Percentiles rank a stretch among this genome's conserved stretches.
Evolutionary conservation across 2,797 vertebrate genomes (phyloP).

Genomic region (Fistularia commersonii): DNA sequence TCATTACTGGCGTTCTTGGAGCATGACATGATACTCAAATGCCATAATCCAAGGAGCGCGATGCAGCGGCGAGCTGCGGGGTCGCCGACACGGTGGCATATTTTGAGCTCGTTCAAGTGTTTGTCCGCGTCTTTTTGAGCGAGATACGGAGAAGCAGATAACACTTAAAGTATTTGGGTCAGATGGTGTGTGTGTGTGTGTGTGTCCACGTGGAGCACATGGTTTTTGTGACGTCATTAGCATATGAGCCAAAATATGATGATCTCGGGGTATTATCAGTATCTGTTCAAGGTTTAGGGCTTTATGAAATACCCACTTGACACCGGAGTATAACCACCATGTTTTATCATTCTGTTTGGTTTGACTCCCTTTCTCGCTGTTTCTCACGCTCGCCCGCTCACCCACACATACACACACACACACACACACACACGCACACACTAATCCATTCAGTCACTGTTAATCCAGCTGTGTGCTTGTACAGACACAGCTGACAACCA

Average conservation of each 20-base stretch:
- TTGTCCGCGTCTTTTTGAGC: no score
- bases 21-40: slow-evolving; percentile 29
- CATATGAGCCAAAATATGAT: slow-evolving; percentile 44
- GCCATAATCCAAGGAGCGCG: slow-evolving; percentile 54
- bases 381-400: no score
- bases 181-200: no score
- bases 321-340: slow-evolving; percentile 38
- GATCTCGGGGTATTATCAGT: slow-evolving; percentile 48
- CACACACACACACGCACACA: slow-evolving; percentile 19
- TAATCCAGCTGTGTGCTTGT: slow-evolving; percentile 57
- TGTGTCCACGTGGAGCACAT: slow-evolving; percentile 16
- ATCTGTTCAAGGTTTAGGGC: slow-evolving; percentile 53
- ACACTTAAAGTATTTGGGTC: slow-evolving; percentile 43
- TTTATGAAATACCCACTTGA: slow-evolving; percentile 60
- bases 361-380: slow-evolving; percentile 16
- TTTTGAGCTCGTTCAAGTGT: no score
- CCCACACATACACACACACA: slow-evolving; percentile 14
- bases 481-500: slow-evolving; percentile 37
- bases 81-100: slow-evolving; percentile 38
- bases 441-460: slow-evolving; percentile 62
- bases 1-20: slow-evolving; percentile 50
- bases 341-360: slow-evolving; percentile 41
- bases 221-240: slow-evolving; percentile 34
- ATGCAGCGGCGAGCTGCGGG: slow-evolving; percentile 19
- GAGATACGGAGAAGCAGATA: slow-evolving; percentile 14